Percentiles rank a stretch among this genome's conserved stretches.
phyloP scores from a whole-genome alignment of 53 echinoderm and acorn worm species.

The Astropecten irregularis region DNA sequence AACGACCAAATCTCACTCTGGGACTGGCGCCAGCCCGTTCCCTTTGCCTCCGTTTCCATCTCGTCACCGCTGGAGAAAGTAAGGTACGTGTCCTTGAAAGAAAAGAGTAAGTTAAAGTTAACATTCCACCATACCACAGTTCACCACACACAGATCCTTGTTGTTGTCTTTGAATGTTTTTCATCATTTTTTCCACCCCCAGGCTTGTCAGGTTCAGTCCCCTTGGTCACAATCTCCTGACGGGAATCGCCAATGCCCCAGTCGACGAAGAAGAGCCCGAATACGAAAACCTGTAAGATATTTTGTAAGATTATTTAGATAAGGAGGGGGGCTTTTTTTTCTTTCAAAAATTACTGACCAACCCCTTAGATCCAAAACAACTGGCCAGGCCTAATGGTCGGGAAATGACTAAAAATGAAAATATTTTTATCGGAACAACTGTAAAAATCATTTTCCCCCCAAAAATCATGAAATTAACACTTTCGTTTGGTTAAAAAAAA shows the following conservation, averaged over 20 bases:
- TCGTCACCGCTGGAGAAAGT: constrained; percentile 77
- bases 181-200: constrained; percentile 1
- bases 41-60: constrained; percentile 76
- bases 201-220: constrained; percentile 92
- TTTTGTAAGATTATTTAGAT: neutral
- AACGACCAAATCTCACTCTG: constrained; percentile 85
- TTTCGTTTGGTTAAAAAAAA: neutral
- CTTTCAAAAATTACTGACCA: no score
- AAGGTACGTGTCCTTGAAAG: constrained; percentile 67
- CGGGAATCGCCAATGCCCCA: constrained; percentile 86
- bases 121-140: no score
- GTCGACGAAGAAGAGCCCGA: constrained; percentile 71
- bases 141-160: no score
- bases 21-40: constrained; percentile 90
- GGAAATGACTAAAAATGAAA: no score
- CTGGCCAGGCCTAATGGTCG: no score
- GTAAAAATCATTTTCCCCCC: no score
- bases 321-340: neutral
- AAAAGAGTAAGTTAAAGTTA: no score
- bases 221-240: constrained; percentile 85
- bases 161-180: neutral
- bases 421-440: no score
- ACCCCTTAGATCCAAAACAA: no score
- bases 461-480: neutral
- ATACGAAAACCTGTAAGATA: constrained; percentile 36